Evolutionary conservation across 2,797 vertebrate species (phyloP).

Genomic region (Acanthornis magna): DNA sequence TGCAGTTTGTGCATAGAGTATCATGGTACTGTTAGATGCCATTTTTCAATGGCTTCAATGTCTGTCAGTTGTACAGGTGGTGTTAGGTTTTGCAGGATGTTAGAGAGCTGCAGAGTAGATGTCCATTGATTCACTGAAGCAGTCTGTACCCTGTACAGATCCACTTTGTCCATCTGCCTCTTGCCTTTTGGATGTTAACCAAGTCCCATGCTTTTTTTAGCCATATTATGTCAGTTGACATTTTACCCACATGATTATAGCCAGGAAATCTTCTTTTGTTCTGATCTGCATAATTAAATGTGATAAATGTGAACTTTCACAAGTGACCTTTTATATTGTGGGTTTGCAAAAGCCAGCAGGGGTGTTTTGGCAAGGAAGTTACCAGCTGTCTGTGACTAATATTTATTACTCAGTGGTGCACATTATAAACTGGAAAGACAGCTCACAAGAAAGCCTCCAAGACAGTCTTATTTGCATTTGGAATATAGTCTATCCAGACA

Average conservation of each 20-base stretch:
- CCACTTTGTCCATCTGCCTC: not conserved
- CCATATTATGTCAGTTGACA: not conserved
- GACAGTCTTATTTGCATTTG: not conserved
- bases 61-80: not conserved
- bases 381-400: slow-evolving; percentile 36
- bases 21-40: not conserved
- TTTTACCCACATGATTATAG: slow-evolving; percentile 21
- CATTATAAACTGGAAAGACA: not conserved
- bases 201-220: slow-evolving; percentile 24
- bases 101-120: not conserved
- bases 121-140: not conserved
- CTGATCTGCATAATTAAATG: slow-evolving; percentile 44
- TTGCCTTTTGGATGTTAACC: not conserved
- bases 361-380: slow-evolving; percentile 9
- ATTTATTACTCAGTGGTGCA: slow-evolving; percentile 1
- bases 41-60: not conserved
- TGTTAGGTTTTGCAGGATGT: not conserved
- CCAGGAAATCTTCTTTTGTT: slow-evolving; percentile 37
- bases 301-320: slow-evolving; percentile 31
- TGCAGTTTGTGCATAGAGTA: not conserved
- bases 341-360: slow-evolving; percentile 15
- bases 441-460: not conserved
- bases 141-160: not conserved
- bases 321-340: slow-evolving; percentile 30
- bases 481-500: not conserved